These are phyloP conservation scores for Apoderus coryli DNA, from an alignment of 2,888 invertebrate species.

Conservation along the genomic window DNA sequence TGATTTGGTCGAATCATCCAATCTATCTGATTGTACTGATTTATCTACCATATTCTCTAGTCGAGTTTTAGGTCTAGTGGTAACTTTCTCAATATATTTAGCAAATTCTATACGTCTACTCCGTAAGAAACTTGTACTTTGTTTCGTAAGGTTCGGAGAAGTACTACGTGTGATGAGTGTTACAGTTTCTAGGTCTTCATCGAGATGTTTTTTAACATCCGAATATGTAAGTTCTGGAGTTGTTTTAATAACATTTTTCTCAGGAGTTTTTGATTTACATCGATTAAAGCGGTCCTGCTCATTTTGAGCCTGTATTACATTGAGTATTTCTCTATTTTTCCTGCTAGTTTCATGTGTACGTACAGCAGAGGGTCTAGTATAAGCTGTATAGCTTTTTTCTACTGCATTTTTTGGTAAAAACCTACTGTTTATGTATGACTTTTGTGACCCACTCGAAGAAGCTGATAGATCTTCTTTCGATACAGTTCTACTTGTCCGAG, in stretches of 20 bases:
- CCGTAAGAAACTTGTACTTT: conserved; percentile 39
- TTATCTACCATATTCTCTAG: conserved; percentile 46
- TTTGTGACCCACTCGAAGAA: conserved; percentile 25
- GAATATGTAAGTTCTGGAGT: conserved; percentile 15
- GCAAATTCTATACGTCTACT: conserved; percentile 58
- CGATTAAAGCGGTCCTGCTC: conserved; percentile 25
- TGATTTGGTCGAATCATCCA: conserved; percentile 52
- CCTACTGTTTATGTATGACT: conserved; percentile 32
- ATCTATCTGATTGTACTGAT: conserved; percentile 57
- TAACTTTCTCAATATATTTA: conserved; percentile 54
- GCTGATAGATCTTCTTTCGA: conserved; percentile 28
- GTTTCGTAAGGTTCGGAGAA: conserved; percentile 52
- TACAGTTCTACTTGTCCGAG: conserved; percentile 19
- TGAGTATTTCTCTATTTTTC: conserved; percentile 30
- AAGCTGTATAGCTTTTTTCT: conserved; percentile 32
- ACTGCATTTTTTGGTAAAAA: conserved; percentile 32
- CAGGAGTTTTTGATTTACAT: conserved; percentile 26
- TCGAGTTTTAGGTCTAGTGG: conserved; percentile 42
- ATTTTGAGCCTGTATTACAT: conserved; percentile 27
- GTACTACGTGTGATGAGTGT: conserved; percentile 60
- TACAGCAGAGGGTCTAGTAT: conserved; percentile 25
- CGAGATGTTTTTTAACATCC: conserved; percentile 17
- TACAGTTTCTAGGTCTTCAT: conserved; percentile 35
- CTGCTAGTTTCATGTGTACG: conserved; percentile 29
- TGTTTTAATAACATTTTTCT: conserved; percentile 16